A percentile compares a stretch with the other conserved stretches of the same genome.
phyloP scores from a whole-genome alignment of 1,140 invertebrate species.

The Drosophila sp. region DNA sequence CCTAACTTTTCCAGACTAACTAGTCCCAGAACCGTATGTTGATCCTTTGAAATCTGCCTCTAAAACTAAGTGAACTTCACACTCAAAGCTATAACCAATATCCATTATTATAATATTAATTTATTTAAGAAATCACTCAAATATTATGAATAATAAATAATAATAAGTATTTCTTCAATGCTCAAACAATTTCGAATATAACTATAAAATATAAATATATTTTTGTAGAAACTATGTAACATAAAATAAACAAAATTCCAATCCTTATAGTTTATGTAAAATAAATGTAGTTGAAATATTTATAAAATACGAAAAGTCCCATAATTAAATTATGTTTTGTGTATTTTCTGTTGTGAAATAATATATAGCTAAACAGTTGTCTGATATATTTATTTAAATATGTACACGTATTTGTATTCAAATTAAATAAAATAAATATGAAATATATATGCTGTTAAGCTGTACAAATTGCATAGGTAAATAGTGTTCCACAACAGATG shows the following conservation, averaged over 20 bases:
- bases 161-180: too few relatives aligned
- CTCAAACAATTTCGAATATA: constrained; percentile 22
- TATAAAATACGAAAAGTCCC: neutral
- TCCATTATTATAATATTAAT: neutral
- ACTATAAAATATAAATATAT: neutral
- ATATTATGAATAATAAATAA: neutral
- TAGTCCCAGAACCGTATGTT: constrained; percentile 26
- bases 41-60: neutral
- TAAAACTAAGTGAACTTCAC: neutral
- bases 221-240: constrained; percentile 8
- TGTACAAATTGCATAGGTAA: constrained; percentile 11
- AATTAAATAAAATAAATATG: constrained; percentile 8
- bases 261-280: neutral
- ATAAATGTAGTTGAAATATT: constrained; percentile 4
- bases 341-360: constrained; percentile 1
- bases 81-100: constrained; percentile 1
- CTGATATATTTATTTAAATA: constrained; percentile 8
- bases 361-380: too few relatives aligned
- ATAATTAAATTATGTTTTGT: constrained; percentile 2
- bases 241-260: constrained; percentile 1
- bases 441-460: neutral
- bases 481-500: constrained; percentile 29
- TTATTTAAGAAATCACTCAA: neutral
- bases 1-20: constrained; percentile 28
- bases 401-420: constrained; percentile 1